Evolutionary conservation across 2,888 invertebrate species (phyloP).

Genomic region (Dasysyrphus albostriatus): DNA sequence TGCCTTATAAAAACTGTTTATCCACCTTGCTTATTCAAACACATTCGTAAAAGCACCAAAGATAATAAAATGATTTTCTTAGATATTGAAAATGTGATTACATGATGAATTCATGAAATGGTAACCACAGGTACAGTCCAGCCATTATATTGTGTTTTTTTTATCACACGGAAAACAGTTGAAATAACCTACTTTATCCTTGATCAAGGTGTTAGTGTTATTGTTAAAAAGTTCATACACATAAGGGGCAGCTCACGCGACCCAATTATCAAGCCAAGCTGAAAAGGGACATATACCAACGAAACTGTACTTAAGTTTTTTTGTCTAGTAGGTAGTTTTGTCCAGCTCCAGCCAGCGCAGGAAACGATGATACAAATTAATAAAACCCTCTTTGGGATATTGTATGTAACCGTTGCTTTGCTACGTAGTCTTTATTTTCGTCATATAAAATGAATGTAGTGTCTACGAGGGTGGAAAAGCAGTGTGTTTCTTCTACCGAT

Average conservation of each 20-base stretch:
- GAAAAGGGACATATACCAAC: constrained; percentile 21
- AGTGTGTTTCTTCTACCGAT: background rate
- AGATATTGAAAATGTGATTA: constrained; percentile 54
- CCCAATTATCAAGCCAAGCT: constrained; percentile 55
- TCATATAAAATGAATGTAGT: constrained; percentile 1
- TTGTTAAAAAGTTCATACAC: background rate
- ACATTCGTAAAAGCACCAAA: constrained; percentile 21
- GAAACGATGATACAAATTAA: constrained; percentile 36
- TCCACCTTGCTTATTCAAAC: constrained; percentile 40
- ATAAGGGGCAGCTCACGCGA: constrained; percentile 6
- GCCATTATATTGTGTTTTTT: constrained; percentile 1
- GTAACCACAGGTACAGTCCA: constrained; percentile 57
- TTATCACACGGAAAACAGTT: background rate
- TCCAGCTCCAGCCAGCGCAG: background rate
- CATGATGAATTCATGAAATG: constrained; percentile 20
- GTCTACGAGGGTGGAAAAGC: constrained; percentile 11
- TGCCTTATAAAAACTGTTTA: constrained; percentile 51
- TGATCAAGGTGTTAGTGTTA: constrained; percentile 61
- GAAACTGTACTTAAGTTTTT: constrained; percentile 65
- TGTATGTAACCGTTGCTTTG: background rate
- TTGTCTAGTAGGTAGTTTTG: background rate
- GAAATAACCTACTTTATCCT: constrained; percentile 42
- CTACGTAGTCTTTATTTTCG: constrained; percentile 17
- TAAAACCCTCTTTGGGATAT: constrained; percentile 15
- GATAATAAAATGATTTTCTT: constrained; percentile 27